These are phyloP conservation scores for Cremastinae sp. DNA, from an alignment of 2,888 invertebrate genomes.

Conservation along the genomic window DNA sequence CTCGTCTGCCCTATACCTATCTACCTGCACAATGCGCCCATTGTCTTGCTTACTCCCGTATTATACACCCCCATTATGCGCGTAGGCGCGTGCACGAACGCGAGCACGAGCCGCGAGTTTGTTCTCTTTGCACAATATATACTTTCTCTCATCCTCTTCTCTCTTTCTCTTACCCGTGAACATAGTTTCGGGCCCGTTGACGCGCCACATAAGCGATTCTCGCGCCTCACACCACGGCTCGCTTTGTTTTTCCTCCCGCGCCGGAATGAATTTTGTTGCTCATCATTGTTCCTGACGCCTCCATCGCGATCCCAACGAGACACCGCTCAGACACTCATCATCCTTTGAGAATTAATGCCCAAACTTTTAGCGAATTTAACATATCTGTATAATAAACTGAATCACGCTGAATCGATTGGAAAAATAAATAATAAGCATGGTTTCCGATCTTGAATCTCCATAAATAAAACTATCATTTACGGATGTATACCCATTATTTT, in stretches of 20 bases:
- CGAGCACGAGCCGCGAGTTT: constrained; percentile 63
- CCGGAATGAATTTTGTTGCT: constrained; percentile 29
- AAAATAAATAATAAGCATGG: no score
- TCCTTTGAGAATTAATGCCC: no score
- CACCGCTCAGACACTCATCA: no score
- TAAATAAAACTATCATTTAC: no score
- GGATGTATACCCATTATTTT: no score
- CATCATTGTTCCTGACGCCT: not conserved
- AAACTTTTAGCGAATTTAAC: no score
- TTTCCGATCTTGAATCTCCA: no score
- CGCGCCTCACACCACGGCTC: constrained; percentile 45
- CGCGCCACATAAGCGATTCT: constrained; percentile 44
- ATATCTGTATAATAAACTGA: no score
- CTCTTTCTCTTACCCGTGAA: constrained; percentile 39
- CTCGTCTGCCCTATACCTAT: constrained; percentile 66
- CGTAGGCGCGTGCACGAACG: constrained; percentile 76
- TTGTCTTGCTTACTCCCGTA: constrained; percentile 78
- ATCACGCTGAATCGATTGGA: no score
- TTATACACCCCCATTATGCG: constrained; percentile 79
- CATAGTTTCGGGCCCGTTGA: constrained; percentile 49
- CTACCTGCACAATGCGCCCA: constrained; percentile 79
- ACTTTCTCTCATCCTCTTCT: no score
- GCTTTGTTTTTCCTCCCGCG: not conserved
- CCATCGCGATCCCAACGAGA: not conserved
- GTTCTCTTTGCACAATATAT: constrained; percentile 45